Evolutionary conservation across 2,888 invertebrate species (phyloP), one percentile per base, ranked within the genome.

Genomic region (Pammene fasciana): DNA sequence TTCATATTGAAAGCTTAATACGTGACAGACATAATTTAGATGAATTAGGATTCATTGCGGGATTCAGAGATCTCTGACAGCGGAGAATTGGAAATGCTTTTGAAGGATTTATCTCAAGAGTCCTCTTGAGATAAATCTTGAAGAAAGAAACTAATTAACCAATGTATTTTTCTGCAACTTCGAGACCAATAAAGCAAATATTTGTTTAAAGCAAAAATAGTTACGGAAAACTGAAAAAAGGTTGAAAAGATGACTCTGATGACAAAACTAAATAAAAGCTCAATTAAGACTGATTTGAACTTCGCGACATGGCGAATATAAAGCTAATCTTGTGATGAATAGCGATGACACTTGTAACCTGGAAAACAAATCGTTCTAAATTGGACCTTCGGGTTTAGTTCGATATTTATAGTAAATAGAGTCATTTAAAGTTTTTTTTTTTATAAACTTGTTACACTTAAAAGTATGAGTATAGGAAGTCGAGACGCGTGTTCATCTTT

Each of bases 1-100:
- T 74, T 71, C 75, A 71, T 77, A 75, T 73, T 68, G 74, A 71
- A 74, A 48, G 68, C 65, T 68, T 70, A 50, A 72, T 68, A 68
- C 56, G 65, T 70, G 65, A 55, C 65, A 36, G 50, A 50, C 16
- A 61, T 55, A 61, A 67, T 59, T 57, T 52, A 68, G 11, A 65
- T 45, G 57, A 55, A 34, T 50, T 62, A 45, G 43, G 48, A 61
- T 67, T 56, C 54, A 46, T 48, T 38, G 55, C 56, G 65, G 38
- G 41, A 41, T 43, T 16, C 34, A 38, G 13, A 52, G 48, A 36
- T 48, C 16, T 41, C 41, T 54, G 54, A 16, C 34, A 26, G 26
- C 60, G 45, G 48, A 3, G 9, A 36, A 38, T 38, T 36, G 14
- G 43, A 41, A 45, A 55, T 54, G 64, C 13, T 43, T 52, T 64